Evolutionary conservation across 1,140 invertebrate genomes (phyloP), one percentile per base, ranked within the genome.

Genomic region (Copidosoma floridanum): DNA sequence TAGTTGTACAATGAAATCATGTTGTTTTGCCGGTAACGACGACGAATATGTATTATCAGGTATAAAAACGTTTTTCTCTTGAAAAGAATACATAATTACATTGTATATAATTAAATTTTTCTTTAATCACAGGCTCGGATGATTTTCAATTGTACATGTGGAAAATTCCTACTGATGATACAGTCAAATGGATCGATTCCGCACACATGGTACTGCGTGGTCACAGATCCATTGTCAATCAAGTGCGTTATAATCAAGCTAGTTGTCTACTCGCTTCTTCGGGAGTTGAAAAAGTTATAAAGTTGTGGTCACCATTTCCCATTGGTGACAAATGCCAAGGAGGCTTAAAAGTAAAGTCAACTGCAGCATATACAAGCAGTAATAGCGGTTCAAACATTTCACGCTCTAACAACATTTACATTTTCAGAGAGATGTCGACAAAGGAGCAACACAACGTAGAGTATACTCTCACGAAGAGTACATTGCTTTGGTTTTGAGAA

Each of bases 1-100:
- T 75, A 95, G 93, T 1, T 97, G 94, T 74, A 97, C 95, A 0
- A 96, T 97, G 93, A 98, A 98, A 78, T 95, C 92, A 60, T 96
- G 94, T 70, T 91, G 88, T 50, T 97, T 97, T 83, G 94, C 92
- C n/a, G 95, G 94, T 1, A 86, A 88, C 6, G 84, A 88, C 40
- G 94, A 97, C 74, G 87, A 96, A 82, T 95, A 89, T 75, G 86
- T 97, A 44, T 76, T 97, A 14, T 95, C 93, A 4, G 88, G 88
- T 63, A 69, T 57, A 58, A 47, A 43, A 40, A 32, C 35, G 52
- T 26, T 40, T 57, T 56, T 21, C 29, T 16, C 27, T 11, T 50
- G 46, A 40, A 61, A 35, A 43, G 29, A 18, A 14, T 20, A 65
- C 53, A 18, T 35, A 37, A 43, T 47, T 38, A 10, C 29, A 10